Percentiles rank a stretch among this genome's conserved stretches.
phyloP scores from a whole-genome alignment of 2,888 invertebrate species.

The Ferrisia virgata region DNA sequence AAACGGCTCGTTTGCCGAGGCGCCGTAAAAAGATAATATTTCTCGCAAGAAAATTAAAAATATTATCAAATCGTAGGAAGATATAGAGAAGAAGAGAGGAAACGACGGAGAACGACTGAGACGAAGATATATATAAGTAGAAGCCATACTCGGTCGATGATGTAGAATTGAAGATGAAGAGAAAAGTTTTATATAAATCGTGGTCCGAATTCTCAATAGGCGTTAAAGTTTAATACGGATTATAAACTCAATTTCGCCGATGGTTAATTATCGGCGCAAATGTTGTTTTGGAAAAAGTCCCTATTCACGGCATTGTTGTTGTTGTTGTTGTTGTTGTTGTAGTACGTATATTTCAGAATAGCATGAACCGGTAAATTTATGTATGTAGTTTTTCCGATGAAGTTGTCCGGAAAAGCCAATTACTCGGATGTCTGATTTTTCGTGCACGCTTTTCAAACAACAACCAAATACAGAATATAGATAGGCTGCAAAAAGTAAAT shows the following conservation, averaged over 20 bases:
- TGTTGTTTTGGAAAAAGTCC: background rate
- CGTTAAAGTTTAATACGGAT: constrained; percentile 40
- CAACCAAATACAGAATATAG: constrained; percentile 29
- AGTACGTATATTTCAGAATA: background rate
- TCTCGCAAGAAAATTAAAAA: no score
- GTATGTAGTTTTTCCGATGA: constrained; percentile 35
- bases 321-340: no score
- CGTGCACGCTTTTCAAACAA: constrained; percentile 39
- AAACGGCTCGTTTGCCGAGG: no score
- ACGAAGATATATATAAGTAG: no score
- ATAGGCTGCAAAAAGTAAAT: constrained; percentile 41
- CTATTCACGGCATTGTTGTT: no score
- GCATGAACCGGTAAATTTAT: constrained; percentile 42
- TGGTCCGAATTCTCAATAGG: constrained; percentile 39
- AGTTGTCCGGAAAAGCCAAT: constrained; percentile 46
- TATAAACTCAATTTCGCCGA: constrained; percentile 34
- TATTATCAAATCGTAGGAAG: no score
- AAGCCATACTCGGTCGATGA: background rate
- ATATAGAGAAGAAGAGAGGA: no score
- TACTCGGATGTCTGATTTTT: constrained; percentile 44
- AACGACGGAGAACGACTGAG: no score
- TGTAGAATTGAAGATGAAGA: background rate
- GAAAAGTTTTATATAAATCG: constrained; percentile 10
- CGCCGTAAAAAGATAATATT: no score
- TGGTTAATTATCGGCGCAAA: constrained; percentile 36